Percentiles rank a stretch among this genome's conserved stretches.
These are phyloP conservation scores for Carterocephalus palaemon DNA, from an alignment of 2,888 invertebrate species.

Conservation along the genomic window DNA sequence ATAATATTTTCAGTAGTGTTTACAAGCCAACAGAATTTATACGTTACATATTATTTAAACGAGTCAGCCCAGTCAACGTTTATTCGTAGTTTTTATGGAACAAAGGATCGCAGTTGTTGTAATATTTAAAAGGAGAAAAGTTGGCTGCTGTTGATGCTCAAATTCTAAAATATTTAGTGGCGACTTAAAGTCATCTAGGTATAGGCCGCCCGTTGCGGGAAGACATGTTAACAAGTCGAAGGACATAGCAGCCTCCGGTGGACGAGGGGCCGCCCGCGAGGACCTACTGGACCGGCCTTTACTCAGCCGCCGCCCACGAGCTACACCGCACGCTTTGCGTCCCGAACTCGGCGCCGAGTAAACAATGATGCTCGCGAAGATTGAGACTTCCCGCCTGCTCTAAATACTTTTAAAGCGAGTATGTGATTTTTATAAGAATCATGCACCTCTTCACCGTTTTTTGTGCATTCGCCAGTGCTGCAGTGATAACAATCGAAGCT, in stretches of 20 bases:
- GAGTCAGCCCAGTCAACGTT: not conserved
- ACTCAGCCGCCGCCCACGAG: constrained; percentile 49
- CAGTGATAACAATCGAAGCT: constrained; percentile 31
- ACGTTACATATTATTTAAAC: not conserved
- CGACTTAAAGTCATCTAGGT: too few relatives aligned
- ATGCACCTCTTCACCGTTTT: constrained; percentile 54
- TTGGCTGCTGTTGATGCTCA: too few relatives aligned
- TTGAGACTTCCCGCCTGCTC: constrained; percentile 59
- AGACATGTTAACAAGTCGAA: constrained; percentile 43
- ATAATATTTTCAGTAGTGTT: constrained; percentile 26
- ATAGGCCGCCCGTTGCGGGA: constrained; percentile 32
- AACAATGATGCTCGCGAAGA: constrained; percentile 58
- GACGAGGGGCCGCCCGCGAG: constrained; percentile 38
- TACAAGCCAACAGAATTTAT: constrained; percentile 14
- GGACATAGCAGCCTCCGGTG: constrained; percentile 62
- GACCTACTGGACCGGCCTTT: constrained; percentile 36
- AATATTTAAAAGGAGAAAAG: too few relatives aligned
- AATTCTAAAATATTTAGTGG: too few relatives aligned
- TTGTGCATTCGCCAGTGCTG: constrained; percentile 40
- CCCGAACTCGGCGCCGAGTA: constrained; percentile 35
- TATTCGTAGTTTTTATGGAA: not conserved
- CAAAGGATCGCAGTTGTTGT: not conserved
- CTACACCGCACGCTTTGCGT: constrained; percentile 55
- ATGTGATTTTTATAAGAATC: constrained; percentile 33
- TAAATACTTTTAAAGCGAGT: constrained; percentile 38